Conservation (phyloP, 2,797 vertebrate genomes). For the Intellagama lesueurii region DNA sequence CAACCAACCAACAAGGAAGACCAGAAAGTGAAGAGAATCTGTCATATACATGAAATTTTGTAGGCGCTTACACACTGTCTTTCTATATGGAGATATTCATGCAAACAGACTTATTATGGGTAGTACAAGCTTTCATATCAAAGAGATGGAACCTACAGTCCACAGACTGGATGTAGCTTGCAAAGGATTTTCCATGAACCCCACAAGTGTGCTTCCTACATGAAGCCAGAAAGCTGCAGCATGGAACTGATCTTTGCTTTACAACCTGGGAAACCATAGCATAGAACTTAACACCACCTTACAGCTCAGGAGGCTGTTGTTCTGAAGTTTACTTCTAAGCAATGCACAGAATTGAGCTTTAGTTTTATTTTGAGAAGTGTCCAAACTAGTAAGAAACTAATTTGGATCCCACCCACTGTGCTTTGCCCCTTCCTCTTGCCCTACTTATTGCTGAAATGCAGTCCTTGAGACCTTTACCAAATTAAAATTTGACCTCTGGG, state of each 20-base stretch:
- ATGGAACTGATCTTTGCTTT: background rate
- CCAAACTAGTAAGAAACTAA: background rate
- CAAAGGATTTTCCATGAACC: background rate
- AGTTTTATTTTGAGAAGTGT: background rate
- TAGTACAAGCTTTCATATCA: background rate
- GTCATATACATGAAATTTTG: too few relatives aligned
- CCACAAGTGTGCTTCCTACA: background rate
- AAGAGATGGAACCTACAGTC: background rate
- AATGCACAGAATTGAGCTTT: background rate
- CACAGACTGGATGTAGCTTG: too few relatives aligned
- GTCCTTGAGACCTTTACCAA: background rate
- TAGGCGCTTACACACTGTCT: too few relatives aligned
- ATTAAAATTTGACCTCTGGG: background rate
- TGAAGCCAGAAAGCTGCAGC: background rate
- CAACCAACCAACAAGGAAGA: too few relatives aligned
- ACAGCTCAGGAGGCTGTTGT: background rate
- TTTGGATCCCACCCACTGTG: background rate
- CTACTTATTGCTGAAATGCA: background rate
- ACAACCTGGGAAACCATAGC: background rate
- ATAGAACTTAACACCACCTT: background rate
- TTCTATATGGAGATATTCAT: too few relatives aligned
- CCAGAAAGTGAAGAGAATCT: too few relatives aligned
- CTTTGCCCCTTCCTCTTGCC: background rate
- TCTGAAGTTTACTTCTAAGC: background rate
- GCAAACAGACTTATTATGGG: too few relatives aligned